A percentile compares a stretch with the other conserved stretches of the same genome.
phyloP scores from a whole-genome alignment of 2,113 vertebrate species.

The Genyomyrus donnyi region DNA sequence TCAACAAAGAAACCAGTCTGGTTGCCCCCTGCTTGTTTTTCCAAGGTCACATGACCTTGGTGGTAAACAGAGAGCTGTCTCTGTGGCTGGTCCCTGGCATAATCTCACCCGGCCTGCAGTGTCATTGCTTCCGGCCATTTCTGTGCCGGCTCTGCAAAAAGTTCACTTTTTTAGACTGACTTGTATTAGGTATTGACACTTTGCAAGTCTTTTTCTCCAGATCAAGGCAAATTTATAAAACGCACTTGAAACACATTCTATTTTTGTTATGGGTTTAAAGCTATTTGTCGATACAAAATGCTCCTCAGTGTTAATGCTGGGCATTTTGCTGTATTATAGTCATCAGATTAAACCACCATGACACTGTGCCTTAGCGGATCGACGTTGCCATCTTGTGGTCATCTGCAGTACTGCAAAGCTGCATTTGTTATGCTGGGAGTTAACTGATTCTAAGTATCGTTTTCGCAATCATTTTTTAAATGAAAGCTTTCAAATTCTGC shows the following conservation, averaged over 20 bases:
- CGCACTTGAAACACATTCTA: not conserved
- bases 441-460: not conserved
- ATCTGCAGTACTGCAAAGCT: not conserved
- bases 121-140: not conserved
- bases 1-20: not conserved
- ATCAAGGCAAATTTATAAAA: not conserved
- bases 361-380: not conserved
- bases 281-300: not conserved
- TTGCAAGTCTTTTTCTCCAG: not conserved
- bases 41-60: slow-evolving; percentile 9
- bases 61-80: not conserved
- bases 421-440: too few species aligned
- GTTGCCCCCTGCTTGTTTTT: not conserved
- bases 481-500: not conserved
- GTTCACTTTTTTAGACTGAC: not conserved
- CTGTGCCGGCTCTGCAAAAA: not conserved
- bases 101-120: not conserved
- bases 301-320: not conserved
- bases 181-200: not conserved
- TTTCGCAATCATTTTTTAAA: not conserved
- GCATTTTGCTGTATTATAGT: not conserved
- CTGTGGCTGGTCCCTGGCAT: not conserved
- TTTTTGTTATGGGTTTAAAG: not conserved
- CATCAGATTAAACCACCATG: not conserved
- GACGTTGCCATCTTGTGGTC: slow-evolving; percentile 21